Base-by-base conservation (phyloP, 1,140 invertebrate species). In the Hestina assimilis region DNA sequence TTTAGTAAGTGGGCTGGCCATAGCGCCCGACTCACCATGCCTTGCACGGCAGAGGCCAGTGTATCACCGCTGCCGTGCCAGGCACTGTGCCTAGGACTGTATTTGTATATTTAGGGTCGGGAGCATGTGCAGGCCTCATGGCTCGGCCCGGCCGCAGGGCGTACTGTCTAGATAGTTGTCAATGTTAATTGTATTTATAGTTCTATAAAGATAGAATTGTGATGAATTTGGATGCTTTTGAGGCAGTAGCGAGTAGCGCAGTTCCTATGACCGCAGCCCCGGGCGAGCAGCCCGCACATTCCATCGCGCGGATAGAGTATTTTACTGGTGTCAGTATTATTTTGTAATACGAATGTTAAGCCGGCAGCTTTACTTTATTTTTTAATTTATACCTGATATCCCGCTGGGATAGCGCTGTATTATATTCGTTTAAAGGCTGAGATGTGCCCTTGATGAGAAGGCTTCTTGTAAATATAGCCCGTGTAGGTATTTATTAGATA, bases 401-500 rank as follows among this genome's bases (percentile, higher is more conserved):
- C 80, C 74, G 24, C 58, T 72, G 77, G 85, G 80, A 82, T 85
- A 86, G 74, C 77, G 77, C 75, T 88, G 85, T 88, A 88, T 85
- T 88, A 86, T 85, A 85, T 83, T 82, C 71, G 74, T 83, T 83
- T 74, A 72, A 83, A 80, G 83, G 77, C 80, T 79, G 75, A 78
- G 65, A 81, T 69, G 74, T 83, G 82, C 72, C 83, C 74, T 72
- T 67, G 59, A 74, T 63, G 69, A 74, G 66, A 81, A 75, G 79
- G 83, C 77, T 86, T 86, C 73, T 79, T 88, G 83, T 88, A 88
- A 83, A 88, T 86, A 88, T 88, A 88, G 83, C 83, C 84, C 59
- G 58, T 75, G 80, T 88, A 88, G 85, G 85, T 88, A 88, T 88
- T 88, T 88, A 88, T 86, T 86, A 88, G 82, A 88, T 88, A 88